Conservation (phyloP, 2,888 invertebrate genomes). For the Ceratothoa steindachneri region DNA sequence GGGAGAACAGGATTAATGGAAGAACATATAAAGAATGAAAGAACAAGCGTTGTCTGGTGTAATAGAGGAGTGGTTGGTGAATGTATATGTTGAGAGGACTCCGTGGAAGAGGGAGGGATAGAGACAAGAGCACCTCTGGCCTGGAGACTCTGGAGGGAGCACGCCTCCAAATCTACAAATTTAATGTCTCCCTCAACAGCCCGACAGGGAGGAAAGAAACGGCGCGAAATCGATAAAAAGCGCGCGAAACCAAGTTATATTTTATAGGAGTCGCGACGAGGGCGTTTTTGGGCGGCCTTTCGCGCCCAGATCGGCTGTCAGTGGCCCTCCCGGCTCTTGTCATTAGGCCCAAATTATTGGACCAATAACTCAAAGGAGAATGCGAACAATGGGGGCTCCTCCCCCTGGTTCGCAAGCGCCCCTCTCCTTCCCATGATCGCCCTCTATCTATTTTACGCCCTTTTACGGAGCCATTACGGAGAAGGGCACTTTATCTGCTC, state of each 20-base stretch:
- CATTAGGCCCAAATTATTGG: conserved; percentile 4
- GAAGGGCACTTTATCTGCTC: too few relatives aligned
- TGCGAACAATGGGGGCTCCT: background rate
- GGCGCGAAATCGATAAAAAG: background rate
- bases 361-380: background rate
- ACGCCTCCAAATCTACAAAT: background rate
- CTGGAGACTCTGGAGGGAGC: background rate
- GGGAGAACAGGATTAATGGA: too few relatives aligned
- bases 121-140: background rate
- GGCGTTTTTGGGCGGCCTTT: background rate
- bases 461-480: too few relatives aligned
- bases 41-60: too few relatives aligned
- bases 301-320: background rate
- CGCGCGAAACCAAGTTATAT: background rate
- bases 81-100: too few relatives aligned
- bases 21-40: too few relatives aligned
- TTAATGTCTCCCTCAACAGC: too few relatives aligned
- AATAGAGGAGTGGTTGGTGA: too few relatives aligned
- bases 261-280: background rate
- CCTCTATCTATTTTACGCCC: too few relatives aligned
- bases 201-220: background rate
- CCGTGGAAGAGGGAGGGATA: background rate
- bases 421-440: too few relatives aligned
- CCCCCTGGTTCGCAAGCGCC: too few relatives aligned
- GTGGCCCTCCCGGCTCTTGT: background rate